Base-by-base conservation (phyloP, 2,888 invertebrate species). In the Iphiclides podalirius region DNA sequence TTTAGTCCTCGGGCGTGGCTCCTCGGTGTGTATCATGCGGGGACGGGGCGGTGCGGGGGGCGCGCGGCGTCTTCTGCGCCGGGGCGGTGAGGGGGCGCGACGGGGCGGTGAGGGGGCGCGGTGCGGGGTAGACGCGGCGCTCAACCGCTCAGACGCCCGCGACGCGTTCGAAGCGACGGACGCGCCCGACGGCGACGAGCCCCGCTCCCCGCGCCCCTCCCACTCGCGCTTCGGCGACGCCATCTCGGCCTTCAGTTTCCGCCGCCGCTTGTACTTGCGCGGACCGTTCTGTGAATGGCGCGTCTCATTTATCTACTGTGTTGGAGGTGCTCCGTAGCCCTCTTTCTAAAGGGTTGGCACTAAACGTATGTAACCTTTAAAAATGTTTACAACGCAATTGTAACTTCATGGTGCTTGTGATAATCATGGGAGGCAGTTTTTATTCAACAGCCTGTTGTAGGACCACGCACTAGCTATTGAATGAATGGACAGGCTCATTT, bases 11-110 rank as follows among this genome's bases (percentile, higher is more conserved):
- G 93, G 91, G 7, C 91, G 69, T 26, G 90, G 85, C 46, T 39
- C 93, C 67, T 93, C 93, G 0, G 94, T 94, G 70, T 94, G 94
- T 60, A 94, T 94, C 94, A 94, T 94, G 66, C 92, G 92, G 2
- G 94, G 94, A 20, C 94, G 87, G 0, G 91, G 85, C 0, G 87
- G 78, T 36, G 70, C 70, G 43, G 50, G 38, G 0, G 90, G 85
- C 40, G 74, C 71, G 51, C 77, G 72, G 35, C 76, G 65, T 37
- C 70, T 62, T 8, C 72, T 70, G 49, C 74, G 70, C 12, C 71
- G 74, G 38, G 56, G 58, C 52, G 56, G 60, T 45, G 49, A 53
- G 50, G 46, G 54, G 43, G 42, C 46, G 57, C 50, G 50, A 55
- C 45, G 39, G 60, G 48, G 57, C 62, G 52, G 44, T 47, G 47